A percentile compares a stretch with the other conserved stretches of the same genome.
phyloP scores from a whole-genome alignment of 2,113 vertebrate genomes.

The Bucco capensis region DNA sequence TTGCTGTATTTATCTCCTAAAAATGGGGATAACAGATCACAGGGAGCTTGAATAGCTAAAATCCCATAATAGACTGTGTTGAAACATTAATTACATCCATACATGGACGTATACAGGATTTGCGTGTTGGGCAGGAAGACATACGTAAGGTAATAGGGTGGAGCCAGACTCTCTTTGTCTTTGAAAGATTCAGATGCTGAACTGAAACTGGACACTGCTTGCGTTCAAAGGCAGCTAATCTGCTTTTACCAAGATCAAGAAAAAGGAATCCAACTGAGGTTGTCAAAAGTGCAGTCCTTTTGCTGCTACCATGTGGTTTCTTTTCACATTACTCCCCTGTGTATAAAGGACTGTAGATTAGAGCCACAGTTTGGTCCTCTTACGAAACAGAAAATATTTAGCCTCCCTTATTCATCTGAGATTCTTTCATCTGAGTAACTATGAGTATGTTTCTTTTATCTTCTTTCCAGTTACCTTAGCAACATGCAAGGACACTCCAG shows the following conservation, averaged over 20 bases:
- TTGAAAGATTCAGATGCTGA: background rate
- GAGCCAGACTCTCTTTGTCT: background rate
- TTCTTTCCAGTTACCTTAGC: conserved; percentile 31
- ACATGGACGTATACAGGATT: background rate
- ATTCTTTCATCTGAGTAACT: background rate
- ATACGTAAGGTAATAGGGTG: background rate
- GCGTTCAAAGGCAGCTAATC: background rate
- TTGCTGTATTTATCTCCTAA: background rate
- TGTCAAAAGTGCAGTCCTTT: background rate
- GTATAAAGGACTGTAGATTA: background rate
- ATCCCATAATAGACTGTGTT: background rate
- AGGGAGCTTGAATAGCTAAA: background rate
- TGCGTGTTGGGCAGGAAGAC: background rate
- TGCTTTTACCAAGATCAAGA: background rate
- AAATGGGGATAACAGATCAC: background rate
- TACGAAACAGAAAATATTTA: conserved; percentile 13
- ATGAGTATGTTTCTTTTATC: background rate
- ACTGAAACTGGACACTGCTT: background rate
- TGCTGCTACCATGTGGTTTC: background rate
- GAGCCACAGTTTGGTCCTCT: background rate
- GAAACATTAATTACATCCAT: background rate
- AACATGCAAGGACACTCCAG: conserved; percentile 18
- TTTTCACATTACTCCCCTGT: background rate
- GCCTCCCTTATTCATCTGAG: background rate
- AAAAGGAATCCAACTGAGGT: background rate